Conservation (phyloP, 2,797 vertebrate species). For the Pelodytes ibericus region DNA sequence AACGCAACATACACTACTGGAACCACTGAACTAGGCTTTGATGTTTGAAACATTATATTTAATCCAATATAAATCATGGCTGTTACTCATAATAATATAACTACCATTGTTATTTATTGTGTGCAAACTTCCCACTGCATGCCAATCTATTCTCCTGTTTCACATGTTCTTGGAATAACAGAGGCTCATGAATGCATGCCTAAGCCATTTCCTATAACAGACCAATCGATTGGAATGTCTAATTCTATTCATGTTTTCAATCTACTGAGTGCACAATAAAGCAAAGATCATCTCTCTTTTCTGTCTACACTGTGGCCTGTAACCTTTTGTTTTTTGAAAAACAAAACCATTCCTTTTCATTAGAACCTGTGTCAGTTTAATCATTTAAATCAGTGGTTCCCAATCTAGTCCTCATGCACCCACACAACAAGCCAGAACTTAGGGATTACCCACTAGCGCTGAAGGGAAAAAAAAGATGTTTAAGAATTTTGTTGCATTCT, state of each 20-base stretch:
- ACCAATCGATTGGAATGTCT: neutral
- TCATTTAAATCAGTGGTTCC: too few species aligned
- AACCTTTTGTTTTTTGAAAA: neutral
- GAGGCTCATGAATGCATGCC: neutral
- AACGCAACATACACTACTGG: neutral
- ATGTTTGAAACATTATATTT: neutral
- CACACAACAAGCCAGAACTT: too few species aligned
- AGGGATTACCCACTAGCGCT: too few species aligned
- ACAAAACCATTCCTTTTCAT: neutral
- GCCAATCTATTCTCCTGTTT: neutral
- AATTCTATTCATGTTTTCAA: neutral
- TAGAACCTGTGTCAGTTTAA: too few species aligned
- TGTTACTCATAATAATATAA: neutral
- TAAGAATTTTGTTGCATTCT: too few species aligned
- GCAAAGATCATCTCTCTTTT: neutral
- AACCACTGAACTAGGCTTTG: neutral
- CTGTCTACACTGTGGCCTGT: neutral
- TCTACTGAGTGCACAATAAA: neutral
- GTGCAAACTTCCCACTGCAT: neutral
- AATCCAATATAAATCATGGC: neutral
- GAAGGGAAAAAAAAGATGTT: too few species aligned
- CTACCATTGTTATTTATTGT: neutral
- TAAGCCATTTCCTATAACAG: constrained; percentile 62
- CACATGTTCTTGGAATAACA: neutral
- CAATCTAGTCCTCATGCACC: too few species aligned